Conservation (phyloP, 2,797 vertebrate genomes). For the Channa striata region DNA sequence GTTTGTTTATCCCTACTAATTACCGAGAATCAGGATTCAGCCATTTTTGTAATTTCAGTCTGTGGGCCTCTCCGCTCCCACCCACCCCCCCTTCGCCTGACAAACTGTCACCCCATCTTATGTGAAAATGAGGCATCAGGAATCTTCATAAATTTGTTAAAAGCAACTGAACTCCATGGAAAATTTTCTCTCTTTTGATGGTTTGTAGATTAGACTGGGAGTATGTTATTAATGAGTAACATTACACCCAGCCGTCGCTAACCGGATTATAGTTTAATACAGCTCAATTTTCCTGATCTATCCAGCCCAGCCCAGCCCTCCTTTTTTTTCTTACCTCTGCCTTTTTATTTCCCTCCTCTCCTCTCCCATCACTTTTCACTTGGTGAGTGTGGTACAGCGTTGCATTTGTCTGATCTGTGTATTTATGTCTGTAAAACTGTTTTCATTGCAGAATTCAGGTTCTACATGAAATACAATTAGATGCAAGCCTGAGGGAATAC, state of each 20-base stretch:
- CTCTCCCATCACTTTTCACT: constrained; percentile 12
- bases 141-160: constrained; percentile 55
- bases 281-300: constrained; percentile 58
- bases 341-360: constrained; percentile 21
- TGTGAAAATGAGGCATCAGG: constrained; percentile 60
- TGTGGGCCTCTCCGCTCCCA: too few relatives aligned
- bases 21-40: constrained; percentile 46
- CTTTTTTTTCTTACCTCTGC: neutral
- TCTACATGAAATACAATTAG: constrained; percentile 9
- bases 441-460: constrained; percentile 16
- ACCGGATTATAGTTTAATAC: constrained; percentile 78
- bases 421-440: constrained; percentile 2
- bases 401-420: neutral
- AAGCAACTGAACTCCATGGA: constrained; percentile 59
- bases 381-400: constrained; percentile 11
- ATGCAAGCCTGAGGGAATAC: constrained; percentile 10
- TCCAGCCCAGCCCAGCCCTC: constrained; percentile 10
- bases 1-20: constrained; percentile 66
- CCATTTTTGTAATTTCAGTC: constrained; percentile 46
- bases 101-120: constrained; percentile 61
- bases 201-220: constrained; percentile 68
- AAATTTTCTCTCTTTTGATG: constrained; percentile 62
- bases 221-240: constrained; percentile 75
- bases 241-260: constrained; percentile 77
- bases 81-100: constrained; percentile 28